A percentile compares a stretch with the other conserved stretches of the same genome.
Evolutionary conservation across 2,888 invertebrate species (phyloP).

Genomic region (Portevinia maculata): DNA sequence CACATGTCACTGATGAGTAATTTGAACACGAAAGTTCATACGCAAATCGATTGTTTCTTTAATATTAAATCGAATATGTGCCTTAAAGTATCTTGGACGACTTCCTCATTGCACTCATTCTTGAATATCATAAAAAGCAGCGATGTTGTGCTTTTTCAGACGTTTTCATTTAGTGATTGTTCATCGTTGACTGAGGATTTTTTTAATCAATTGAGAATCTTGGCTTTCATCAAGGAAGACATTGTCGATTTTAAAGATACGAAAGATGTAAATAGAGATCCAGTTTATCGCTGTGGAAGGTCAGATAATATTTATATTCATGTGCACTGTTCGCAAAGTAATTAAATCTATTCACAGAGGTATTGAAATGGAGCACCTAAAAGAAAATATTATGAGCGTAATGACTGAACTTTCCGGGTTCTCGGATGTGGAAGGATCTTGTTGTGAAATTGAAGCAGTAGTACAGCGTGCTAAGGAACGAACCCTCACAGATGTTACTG

Average conservation of each 20-base stretch:
- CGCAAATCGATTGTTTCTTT: conserved; percentile 78
- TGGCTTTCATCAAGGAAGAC: conserved; percentile 80
- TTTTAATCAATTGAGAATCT: conserved; percentile 79
- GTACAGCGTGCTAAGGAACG: conserved; percentile 78
- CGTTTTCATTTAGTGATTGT: conserved; percentile 77
- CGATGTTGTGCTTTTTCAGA: conserved; percentile 79
- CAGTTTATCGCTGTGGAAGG: conserved; percentile 79
- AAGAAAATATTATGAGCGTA: conserved; percentile 78
- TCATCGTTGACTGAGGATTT: conserved; percentile 78
- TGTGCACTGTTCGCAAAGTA: background rate
- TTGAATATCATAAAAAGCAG: conserved; percentile 79
- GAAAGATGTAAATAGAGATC: conserved; percentile 75
- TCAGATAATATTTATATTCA: conserved; percentile 37
- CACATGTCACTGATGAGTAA: conserved; percentile 75
- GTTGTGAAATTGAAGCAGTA: conserved; percentile 80
- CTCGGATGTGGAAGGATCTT: conserved; percentile 76
- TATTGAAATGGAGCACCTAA: conserved; percentile 76
- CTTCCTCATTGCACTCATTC: conserved; percentile 75
- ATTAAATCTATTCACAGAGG: conserved; percentile 37
- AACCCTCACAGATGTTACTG: conserved; percentile 79
- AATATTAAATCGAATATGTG: conserved; percentile 78
- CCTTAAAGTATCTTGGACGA: conserved; percentile 79
- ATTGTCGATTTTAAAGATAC: conserved; percentile 79
- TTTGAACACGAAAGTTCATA: conserved; percentile 38
- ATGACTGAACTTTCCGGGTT: conserved; percentile 80